These are phyloP conservation scores for Eilema griseolum DNA, from an alignment of 2,888 invertebrate species.

Conservation along the genomic window DNA sequence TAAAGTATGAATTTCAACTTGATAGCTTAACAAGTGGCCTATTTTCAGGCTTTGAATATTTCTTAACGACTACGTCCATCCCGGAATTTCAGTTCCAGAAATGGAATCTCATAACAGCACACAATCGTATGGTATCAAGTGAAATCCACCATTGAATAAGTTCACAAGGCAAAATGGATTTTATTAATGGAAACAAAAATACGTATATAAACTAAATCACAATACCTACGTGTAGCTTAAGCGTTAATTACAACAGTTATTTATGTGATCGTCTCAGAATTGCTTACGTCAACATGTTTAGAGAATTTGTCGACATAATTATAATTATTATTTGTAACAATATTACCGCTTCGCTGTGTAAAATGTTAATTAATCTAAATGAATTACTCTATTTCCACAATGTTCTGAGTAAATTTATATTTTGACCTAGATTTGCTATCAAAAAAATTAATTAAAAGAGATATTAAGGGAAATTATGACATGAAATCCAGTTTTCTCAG, in stretches of 20 bases:
- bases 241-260: conserved; percentile 8
- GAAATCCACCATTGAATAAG: not conserved
- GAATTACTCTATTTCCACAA: conserved; percentile 8
- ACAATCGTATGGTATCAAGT: not conserved
- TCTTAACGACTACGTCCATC: no score
- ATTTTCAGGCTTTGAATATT: no score
- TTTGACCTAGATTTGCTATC: not conserved
- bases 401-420: not conserved
- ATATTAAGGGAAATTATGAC: no score
- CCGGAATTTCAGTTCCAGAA: no score
- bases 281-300: not conserved
- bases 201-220: not conserved
- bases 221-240: not conserved
- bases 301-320: conserved; percentile 2
- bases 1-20: no score
- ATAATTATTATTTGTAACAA: conserved; percentile 10
- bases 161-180: not conserved
- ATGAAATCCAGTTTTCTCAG: no score
- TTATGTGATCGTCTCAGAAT: conserved; percentile 7
- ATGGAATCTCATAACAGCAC: no score
- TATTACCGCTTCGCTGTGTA: conserved; percentile 13
- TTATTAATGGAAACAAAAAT: not conserved
- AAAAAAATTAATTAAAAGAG: not conserved
- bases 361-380: conserved; percentile 18
- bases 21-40: no score